Evolutionary conservation across 1,140 invertebrate species (phyloP).

Genomic region (Drosophila insularis): DNA sequence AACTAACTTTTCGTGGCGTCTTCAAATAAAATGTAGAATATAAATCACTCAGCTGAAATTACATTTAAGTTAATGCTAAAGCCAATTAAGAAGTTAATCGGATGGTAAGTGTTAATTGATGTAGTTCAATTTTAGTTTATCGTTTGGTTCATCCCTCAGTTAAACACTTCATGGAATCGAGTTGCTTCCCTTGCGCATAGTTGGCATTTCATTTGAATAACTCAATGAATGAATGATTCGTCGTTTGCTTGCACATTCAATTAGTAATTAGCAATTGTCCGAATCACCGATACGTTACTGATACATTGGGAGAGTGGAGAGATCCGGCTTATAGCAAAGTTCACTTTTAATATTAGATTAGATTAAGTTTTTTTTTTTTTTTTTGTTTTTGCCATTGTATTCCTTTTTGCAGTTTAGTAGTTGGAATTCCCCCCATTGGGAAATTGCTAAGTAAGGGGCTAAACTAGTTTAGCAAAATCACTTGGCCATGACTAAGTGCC

Average conservation of each 20-base stretch:
- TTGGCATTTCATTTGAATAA: slow-evolving; percentile 75
- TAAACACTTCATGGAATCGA: slow-evolving; percentile 47
- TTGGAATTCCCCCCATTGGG: slow-evolving; percentile 66
- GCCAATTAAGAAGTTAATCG: neutral
- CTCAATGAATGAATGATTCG: slow-evolving; percentile 63
- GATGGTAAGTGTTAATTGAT: too few species aligned
- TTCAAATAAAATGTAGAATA: too few species aligned
- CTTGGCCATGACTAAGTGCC: slow-evolving; percentile 78
- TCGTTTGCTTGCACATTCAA: slow-evolving; percentile 64
- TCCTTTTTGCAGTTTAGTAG: slow-evolving; percentile 33
- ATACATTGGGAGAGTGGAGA: slow-evolving; percentile 26
- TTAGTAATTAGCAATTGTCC: slow-evolving; percentile 50
- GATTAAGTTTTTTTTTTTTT: slow-evolving; percentile 36
- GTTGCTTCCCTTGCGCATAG: slow-evolving; percentile 65
- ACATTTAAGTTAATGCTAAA: neutral
- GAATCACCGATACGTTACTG: neutral
- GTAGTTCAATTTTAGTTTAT: neutral
- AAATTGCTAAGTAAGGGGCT: slow-evolving; percentile 44
- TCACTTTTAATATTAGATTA: slow-evolving; percentile 70
- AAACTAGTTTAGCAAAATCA: slow-evolving; percentile 78
- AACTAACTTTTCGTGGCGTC: too few species aligned
- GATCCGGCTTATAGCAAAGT: slow-evolving; percentile 65
- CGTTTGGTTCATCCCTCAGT: slow-evolving; percentile 39
- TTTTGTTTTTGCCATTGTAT: slow-evolving; percentile 58
- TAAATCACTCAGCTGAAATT: neutral